Percentiles rank a stretch among this genome's conserved stretches.
phyloP scores from a whole-genome alignment of 1,140 invertebrate genomes.

The Cydia amplana region DNA sequence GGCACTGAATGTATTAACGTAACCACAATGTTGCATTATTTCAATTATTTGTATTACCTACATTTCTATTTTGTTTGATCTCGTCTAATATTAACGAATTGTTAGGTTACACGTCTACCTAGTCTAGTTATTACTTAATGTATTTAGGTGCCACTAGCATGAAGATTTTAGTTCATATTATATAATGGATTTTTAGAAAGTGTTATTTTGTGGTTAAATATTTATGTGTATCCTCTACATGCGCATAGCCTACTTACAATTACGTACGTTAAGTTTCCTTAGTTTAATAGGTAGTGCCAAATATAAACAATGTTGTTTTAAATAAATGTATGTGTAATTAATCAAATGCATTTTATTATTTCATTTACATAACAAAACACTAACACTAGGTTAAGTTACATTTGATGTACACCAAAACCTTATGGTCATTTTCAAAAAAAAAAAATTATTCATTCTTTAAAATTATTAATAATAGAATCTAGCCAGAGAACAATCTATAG shows the following conservation, averaged over 20 bases:
- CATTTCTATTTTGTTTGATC: background rate
- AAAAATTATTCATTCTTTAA: background rate
- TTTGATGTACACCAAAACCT: background rate
- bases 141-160: background rate
- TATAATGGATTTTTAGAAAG: background rate
- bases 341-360: slow-evolving; percentile 15
- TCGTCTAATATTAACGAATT: background rate
- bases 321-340: slow-evolving; percentile 32
- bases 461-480: background rate
- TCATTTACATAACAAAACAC: background rate
- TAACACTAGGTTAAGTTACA: background rate
- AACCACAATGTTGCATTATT: background rate
- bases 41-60: background rate
- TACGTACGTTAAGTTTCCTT: background rate
- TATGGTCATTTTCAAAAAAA: background rate
- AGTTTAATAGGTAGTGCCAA: slow-evolving; percentile 22
- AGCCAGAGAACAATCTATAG: too few relatives aligned
- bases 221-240: slow-evolving; percentile 12
- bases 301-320: slow-evolving; percentile 23
- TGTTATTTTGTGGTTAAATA: background rate
- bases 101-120: background rate
- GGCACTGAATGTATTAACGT: too few relatives aligned
- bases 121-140: background rate
- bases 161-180: too few relatives aligned
- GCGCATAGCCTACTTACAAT: background rate